Percentiles rank a stretch among this genome's conserved stretches.
These are phyloP conservation scores for Oscheius sp. DNA, from an alignment of 1,140 invertebrate species.

Conservation along the genomic window DNA sequence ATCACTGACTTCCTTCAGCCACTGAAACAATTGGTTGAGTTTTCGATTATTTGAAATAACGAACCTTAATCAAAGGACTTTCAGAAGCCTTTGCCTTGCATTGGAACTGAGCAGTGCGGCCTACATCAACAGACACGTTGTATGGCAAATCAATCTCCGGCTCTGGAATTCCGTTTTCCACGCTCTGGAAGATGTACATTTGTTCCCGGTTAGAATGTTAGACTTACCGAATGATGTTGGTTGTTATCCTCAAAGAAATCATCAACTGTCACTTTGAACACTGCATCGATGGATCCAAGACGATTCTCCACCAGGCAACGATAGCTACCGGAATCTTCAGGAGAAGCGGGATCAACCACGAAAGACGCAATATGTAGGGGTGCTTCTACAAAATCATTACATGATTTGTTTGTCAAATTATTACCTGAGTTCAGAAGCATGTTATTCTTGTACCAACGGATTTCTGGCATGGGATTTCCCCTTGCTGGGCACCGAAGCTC, in stretches of 20 bases:
- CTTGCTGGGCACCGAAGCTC: slow-evolving; percentile 38
- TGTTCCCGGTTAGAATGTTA: neutral
- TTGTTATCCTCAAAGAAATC: slow-evolving; percentile 32
- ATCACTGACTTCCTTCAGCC: slow-evolving; percentile 39
- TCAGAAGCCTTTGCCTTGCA: slow-evolving; percentile 38
- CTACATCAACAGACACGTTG: slow-evolving; percentile 34
- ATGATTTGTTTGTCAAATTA: neutral
- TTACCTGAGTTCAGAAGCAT: slow-evolving; percentile 19
- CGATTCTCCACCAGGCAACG: slow-evolving; percentile 26
- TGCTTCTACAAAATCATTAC: slow-evolving; percentile 15
- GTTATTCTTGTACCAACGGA: slow-evolving; percentile 41
- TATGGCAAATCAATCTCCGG: slow-evolving; percentile 39
- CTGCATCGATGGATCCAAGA: slow-evolving; percentile 13
- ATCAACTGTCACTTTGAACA: slow-evolving; percentile 29
- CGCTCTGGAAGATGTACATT: neutral
- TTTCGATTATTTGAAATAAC: neutral
- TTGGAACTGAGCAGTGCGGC: slow-evolving; percentile 41
- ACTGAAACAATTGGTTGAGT: slow-evolving; percentile 19
- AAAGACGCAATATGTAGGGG: slow-evolving; percentile 19
- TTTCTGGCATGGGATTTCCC: slow-evolving; percentile 41
- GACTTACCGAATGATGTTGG: neutral
- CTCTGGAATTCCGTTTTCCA: neutral
- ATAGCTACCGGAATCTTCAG: slow-evolving; percentile 20
- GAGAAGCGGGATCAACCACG: slow-evolving; percentile 11
- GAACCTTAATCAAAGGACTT: slow-evolving; percentile 28